Conservation (phyloP, 2,113 vertebrate species). For the Notechis scutatus region DNA sequence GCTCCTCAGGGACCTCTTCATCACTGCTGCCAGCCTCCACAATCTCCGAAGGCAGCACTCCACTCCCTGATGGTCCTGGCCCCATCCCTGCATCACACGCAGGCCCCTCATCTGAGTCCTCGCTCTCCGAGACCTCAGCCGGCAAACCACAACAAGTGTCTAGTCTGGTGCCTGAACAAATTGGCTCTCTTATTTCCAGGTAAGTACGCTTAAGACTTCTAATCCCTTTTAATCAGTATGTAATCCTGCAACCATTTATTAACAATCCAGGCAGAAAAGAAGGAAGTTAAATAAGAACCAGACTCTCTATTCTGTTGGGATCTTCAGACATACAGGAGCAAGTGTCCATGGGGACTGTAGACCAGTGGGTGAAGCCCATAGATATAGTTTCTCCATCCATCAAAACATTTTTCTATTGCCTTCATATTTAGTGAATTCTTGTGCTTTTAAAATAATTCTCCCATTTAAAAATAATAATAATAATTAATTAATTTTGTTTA, state of each 20-base stretch:
- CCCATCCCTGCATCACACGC: no score
- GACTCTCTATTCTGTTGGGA: background rate
- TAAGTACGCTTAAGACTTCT: background rate
- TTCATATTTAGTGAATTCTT: background rate
- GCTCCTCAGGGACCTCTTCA: no score
- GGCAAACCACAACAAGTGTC: background rate
- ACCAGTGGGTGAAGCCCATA: background rate
- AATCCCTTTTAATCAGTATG: background rate
- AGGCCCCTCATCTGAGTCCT: no score
- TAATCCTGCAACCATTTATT: background rate
- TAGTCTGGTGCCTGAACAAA: background rate
- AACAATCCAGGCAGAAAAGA: background rate
- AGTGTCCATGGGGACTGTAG: background rate
- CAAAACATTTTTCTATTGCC: background rate
- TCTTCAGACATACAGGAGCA: background rate
- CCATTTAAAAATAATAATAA: background rate
- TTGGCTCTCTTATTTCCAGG: background rate
- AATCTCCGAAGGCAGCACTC: no score
- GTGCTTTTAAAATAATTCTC: background rate
- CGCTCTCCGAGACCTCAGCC: no score
- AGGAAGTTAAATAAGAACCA: background rate
- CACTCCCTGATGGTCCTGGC: no score
- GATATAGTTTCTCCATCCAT: background rate
- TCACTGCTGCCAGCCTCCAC: no score
- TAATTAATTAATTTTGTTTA: background rate